Evolutionary conservation across 2,888 invertebrate species (phyloP), one percentile per base, ranked within the genome.

Genomic region (Synergus umbraculus): DNA sequence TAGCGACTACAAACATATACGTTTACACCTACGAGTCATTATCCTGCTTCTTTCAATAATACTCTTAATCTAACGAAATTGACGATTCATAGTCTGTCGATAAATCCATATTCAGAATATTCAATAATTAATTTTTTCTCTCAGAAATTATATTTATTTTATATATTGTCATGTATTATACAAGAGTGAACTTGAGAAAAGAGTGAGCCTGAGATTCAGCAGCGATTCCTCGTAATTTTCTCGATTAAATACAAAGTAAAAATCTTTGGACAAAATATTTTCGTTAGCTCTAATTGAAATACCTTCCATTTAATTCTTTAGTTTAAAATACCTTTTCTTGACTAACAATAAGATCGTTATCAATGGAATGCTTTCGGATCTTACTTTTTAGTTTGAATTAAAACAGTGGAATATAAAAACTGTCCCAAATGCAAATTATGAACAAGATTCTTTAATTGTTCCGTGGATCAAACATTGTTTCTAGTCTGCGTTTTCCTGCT

Each of bases 191-290:
- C 29, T 73, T 73, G 49, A 69, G 54, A 54, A 54, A 13, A 73
- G 10, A 37, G 73, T 73, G 54, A 54, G 73, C 73, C n/a, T 73
- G 49, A 73, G 73, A 73, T 73, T 73, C 73, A 73, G n/a, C 73
- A 73, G 73, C 73, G n/a, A 73, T 73, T 73, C n/a, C n/a, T 73
- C 54, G 73, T 73, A 29, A 73, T 73, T 73, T 73, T 73, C n/a
- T 73, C n/a, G 15, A 73, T 29, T 73, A 54, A 73, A 69, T 69
- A 66, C 46, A 69, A 69, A 67, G 22, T 29, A 49, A 46, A 73
- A 73, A 73, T 73, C 73, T 69, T 69, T 73, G 73, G 54, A 73
- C 54, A 10, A 73, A 37, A 37, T 69, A 29, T 29, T 69, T 69
- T 44, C 49, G 29, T 73, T 73, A 73, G n/a, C 29, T 54, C 73